Evolutionary conservation across 2,113 vertebrate species (phyloP).

Genomic region (Spilogale gracilis): DNA sequence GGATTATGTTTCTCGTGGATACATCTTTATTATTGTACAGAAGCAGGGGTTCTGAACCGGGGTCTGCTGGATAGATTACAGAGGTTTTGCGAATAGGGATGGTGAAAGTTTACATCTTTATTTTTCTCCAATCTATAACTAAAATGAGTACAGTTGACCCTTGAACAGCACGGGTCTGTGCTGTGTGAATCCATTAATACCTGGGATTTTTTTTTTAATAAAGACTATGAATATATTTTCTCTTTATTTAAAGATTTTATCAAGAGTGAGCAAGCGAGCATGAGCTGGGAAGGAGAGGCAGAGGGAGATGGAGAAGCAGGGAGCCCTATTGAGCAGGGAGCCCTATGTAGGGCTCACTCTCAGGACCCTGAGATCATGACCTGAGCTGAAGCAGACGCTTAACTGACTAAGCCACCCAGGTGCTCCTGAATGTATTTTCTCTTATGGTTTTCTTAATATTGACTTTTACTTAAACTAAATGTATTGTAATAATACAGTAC

Average conservation of each 20-base stretch:
- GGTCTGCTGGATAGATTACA: neutral
- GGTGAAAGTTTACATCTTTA: neutral
- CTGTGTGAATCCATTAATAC: neutral
- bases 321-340: neutral
- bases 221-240: neutral
- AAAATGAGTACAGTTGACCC: neutral
- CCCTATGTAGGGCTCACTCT: fast-evolving
- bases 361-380: neutral
- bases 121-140: neutral
- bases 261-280: neutral
- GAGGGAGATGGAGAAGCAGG: neutral
- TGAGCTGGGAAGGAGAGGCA: neutral
- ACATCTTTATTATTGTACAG: no score
- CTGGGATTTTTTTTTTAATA: neutral
- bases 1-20: fast-evolving
- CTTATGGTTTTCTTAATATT: neutral
- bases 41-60: neutral
- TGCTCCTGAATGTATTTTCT: neutral
- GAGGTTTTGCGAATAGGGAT: neutral
- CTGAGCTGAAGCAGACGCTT: neutral
- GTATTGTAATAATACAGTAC: neutral
- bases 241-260: neutral
- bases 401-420: neutral
- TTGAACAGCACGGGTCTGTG: neutral
- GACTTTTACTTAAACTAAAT: neutral